Evolutionary conservation across 2,888 invertebrate genomes (phyloP).

Genomic region (Cacoxenus indagator): DNA sequence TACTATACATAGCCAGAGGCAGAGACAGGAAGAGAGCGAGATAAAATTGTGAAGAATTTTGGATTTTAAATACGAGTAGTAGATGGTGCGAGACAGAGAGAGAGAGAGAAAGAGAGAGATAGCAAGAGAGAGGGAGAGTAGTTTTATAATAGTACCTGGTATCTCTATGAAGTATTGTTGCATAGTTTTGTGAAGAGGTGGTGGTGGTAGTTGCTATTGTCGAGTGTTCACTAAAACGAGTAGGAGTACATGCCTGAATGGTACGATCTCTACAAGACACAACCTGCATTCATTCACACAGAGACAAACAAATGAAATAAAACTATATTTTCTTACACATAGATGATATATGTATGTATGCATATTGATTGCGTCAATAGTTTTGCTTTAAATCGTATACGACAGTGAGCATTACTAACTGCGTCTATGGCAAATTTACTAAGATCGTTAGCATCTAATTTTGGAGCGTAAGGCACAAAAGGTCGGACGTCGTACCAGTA

Average conservation of each 20-base stretch:
- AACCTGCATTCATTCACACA: constrained; percentile 57
- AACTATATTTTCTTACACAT: background rate
- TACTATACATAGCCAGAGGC: no score
- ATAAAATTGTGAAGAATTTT: no score
- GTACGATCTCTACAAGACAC: constrained; percentile 67
- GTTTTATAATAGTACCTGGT: constrained; percentile 59
- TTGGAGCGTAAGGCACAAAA: no score
- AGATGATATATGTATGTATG: constrained; percentile 18
- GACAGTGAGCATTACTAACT: background rate
- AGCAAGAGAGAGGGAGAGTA: constrained; percentile 33
- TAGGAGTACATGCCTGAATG: constrained; percentile 56
- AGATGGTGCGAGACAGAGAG: constrained; percentile 7
- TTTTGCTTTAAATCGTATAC: background rate
- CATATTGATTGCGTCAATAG: background rate
- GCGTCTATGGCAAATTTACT: no score
- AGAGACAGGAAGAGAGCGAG: no score
- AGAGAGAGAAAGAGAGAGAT: constrained; percentile 3
- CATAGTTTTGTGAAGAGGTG: constrained; percentile 34
- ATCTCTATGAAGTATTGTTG: constrained; percentile 60
- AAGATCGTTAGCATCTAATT: no score
- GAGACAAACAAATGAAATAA: constrained; percentile 9
- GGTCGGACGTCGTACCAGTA: no score
- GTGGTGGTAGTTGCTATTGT: constrained; percentile 51
- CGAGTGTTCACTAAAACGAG: constrained; percentile 56
- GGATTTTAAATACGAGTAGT: background rate